phyloP scores from a whole-genome alignment of 2,113 vertebrate genomes.

The Circaetus cinerascens region DNA sequence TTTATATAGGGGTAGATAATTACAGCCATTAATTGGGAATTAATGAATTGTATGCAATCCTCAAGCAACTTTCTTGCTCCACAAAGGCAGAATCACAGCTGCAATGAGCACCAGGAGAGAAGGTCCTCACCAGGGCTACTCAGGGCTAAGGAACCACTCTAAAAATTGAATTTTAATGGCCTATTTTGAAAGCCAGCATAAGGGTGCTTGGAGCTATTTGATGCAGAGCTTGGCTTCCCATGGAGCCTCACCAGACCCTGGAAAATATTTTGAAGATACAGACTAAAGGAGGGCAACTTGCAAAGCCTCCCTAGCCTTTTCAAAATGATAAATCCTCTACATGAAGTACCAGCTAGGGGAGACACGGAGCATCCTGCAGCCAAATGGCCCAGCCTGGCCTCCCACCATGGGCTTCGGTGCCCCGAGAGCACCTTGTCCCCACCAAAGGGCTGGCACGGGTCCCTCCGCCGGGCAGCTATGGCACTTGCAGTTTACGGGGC shows the following conservation, averaged over 20 bases:
- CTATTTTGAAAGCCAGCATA: background rate
- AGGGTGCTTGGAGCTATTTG: background rate
- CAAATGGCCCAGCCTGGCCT: background rate
- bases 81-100: background rate
- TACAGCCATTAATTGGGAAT: slow-evolving; percentile 5
- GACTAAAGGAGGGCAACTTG: background rate
- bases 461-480: background rate
- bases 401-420: rapidly evolving
- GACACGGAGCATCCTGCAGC: background rate
- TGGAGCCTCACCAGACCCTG: rapidly evolving
- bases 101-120: background rate
- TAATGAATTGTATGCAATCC: background rate
- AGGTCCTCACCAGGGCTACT: background rate
- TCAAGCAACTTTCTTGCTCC: background rate
- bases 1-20: background rate
- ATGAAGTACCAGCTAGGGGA: background rate
- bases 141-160: background rate
- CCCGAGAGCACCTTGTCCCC: background rate
- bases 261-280: background rate
- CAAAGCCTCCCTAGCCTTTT: background rate
- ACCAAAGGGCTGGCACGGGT: background rate
- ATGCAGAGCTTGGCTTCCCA: background rate
- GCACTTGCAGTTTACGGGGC: background rate
- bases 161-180: background rate
- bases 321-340: background rate